Evolutionary conservation across 2,113 vertebrate genomes (phyloP).

Genomic region (Trinectes maculatus): DNA sequence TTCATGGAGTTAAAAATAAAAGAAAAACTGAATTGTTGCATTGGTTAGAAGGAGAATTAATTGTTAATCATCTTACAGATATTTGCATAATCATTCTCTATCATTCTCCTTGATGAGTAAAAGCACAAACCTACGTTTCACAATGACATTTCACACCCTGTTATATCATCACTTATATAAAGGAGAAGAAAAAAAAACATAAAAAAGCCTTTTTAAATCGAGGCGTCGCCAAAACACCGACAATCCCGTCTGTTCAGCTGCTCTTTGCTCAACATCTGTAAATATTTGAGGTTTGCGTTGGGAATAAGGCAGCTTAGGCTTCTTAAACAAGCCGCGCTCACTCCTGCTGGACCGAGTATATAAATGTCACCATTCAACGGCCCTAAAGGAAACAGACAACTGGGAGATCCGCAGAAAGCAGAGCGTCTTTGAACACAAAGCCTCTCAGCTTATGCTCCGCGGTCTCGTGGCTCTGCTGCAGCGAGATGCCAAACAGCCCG

Average conservation of each 20-base stretch:
- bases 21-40: not conserved
- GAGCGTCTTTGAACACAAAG: slow-evolving; percentile 43
- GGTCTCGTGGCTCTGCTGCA: slow-evolving; percentile 33
- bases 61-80: not conserved
- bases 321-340: slow-evolving; percentile 50
- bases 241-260: not conserved
- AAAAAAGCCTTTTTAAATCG: not conserved
- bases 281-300: slow-evolving; percentile 82
- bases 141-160: not conserved
- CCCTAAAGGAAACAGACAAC: slow-evolving; percentile 58
- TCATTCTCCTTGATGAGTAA: slow-evolving; percentile 9
- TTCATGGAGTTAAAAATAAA: not conserved
- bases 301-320: slow-evolving; percentile 72
- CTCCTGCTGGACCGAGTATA: slow-evolving; percentile 62
- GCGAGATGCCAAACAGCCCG: slow-evolving; percentile 37
- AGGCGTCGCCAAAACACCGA: not conserved
- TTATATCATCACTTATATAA: not conserved
- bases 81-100: not conserved
- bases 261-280: slow-evolving; percentile 64
- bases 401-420: slow-evolving; percentile 60
- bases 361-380: slow-evolving; percentile 57
- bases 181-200: not conserved
- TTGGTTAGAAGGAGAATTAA: not conserved
- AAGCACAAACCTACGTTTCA: slow-evolving; percentile 2
- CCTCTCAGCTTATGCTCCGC: slow-evolving; percentile 50